Evolutionary conservation across 2,113 vertebrate species (phyloP).

Genomic region (Elephas maximus): DNA sequence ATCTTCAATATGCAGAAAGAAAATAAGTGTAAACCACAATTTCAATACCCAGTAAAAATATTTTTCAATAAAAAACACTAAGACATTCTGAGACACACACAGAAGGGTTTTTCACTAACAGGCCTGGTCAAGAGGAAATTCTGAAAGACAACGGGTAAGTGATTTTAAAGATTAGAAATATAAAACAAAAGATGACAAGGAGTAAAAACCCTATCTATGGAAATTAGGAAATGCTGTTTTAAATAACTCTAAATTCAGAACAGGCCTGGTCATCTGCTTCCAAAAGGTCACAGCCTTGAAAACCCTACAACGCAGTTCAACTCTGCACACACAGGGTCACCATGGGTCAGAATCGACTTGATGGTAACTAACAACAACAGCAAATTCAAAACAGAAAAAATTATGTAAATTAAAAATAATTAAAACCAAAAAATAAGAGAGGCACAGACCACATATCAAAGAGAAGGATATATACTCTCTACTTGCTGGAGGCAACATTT

Average conservation of each 20-base stretch:
- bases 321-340: too few species aligned
- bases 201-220: background rate
- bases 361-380: too few species aligned
- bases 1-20: background rate
- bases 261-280: too few species aligned
- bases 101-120: too few species aligned
- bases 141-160: background rate
- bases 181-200: background rate
- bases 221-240: background rate
- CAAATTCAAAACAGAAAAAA: background rate
- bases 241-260: background rate
- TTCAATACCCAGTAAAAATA: background rate
- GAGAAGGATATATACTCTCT: background rate
- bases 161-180: background rate
- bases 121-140: background rate
- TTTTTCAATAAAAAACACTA: background rate
- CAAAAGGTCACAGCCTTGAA: too few species aligned
- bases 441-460: background rate
- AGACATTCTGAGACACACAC: background rate
- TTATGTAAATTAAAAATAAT: background rate
- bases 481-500: background rate
- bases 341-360: too few species aligned
- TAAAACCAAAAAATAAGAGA: background rate
- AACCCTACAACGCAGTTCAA: too few species aligned
- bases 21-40: background rate